A percentile compares a stretch with the other conserved stretches of the same genome.
These are phyloP conservation scores for Luscinia megarhynchos DNA, from an alignment of 2,797 vertebrate genomes.

Conservation along the genomic window DNA sequence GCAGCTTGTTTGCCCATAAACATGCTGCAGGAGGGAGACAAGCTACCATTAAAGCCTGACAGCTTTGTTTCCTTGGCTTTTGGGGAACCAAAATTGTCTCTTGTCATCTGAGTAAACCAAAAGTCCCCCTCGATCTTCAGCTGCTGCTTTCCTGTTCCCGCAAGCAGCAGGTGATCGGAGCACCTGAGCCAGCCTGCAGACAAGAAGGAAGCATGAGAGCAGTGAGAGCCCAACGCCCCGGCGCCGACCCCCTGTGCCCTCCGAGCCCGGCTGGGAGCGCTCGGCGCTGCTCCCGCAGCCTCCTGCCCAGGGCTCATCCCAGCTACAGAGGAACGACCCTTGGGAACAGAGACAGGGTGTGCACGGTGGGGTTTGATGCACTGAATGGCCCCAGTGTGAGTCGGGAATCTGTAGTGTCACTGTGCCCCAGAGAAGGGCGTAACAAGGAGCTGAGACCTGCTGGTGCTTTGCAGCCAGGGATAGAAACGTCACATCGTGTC, in stretches of 20 bases:
- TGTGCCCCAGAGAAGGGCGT: accelerated
- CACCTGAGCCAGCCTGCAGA: conserved; percentile 73
- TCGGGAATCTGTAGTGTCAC: accelerated
- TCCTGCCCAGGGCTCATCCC: accelerated
- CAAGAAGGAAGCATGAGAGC: conserved; percentile 67
- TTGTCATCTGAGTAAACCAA: conserved; percentile 72
- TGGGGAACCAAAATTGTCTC: conserved; percentile 68
- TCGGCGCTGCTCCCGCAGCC: accelerated
- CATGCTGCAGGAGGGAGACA: conserved; percentile 72
- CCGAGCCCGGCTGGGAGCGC: neutral
- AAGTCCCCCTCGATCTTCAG: conserved; percentile 72
- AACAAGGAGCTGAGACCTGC: accelerated
- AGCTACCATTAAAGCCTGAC: conserved; percentile 70
- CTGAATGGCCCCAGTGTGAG: accelerated
- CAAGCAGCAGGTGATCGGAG: conserved; percentile 71
- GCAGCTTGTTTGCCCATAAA: conserved; percentile 72
- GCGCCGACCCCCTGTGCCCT: neutral
- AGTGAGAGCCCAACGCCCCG: neutral
- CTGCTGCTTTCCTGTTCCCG: conserved; percentile 63
- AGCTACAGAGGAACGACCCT: accelerated
- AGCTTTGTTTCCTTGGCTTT: conserved; percentile 73
- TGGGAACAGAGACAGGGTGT: accelerated
- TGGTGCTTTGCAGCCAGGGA: neutral
- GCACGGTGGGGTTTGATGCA: accelerated
- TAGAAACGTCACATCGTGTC: accelerated